Evolutionary conservation across 2,113 vertebrate species (phyloP).

Genomic region (Marmota monax): DNA sequence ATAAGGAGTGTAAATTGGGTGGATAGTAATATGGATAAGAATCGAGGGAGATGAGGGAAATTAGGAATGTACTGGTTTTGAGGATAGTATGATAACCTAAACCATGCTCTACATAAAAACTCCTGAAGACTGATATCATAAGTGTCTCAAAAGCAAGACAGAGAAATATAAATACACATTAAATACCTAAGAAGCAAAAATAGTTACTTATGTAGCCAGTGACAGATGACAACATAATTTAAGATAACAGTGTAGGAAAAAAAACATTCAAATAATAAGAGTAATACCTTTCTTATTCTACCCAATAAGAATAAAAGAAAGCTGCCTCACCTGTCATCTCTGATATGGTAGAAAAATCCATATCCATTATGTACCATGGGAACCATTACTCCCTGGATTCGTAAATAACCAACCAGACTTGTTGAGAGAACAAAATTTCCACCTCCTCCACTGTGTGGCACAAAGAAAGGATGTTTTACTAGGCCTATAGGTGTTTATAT

Average conservation of each 20-base stretch:
- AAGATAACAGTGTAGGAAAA: not conserved
- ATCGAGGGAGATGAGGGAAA: not conserved
- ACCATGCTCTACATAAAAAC: not conserved
- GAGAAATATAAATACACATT: not conserved
- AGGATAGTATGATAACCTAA: not conserved
- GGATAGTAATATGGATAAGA: not conserved
- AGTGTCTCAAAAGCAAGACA: slow-evolving; percentile 11
- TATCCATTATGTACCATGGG: slow-evolving; percentile 97
- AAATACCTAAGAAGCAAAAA: not conserved
- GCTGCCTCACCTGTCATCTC: slow-evolving; percentile 93
- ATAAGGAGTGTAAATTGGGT: not conserved
- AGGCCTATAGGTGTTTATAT: not conserved
- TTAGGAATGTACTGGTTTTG: not conserved
- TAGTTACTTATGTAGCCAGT: not conserved
- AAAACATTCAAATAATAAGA: not conserved
- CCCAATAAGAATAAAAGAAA: not conserved
- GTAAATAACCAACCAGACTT: slow-evolving; percentile 95
- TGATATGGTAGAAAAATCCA: slow-evolving; percentile 96
- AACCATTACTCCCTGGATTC: slow-evolving; percentile 88
- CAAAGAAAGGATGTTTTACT: slow-evolving; percentile 56
- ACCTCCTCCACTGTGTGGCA: slow-evolving; percentile 93
- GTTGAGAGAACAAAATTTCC: slow-evolving; percentile 97
- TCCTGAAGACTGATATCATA: not conserved
- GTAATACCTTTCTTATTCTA: not conserved
- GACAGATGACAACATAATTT: not conserved